Base-by-base conservation (phyloP, 2,113 vertebrate genomes). In the Ctenodactylus gundi region DNA sequence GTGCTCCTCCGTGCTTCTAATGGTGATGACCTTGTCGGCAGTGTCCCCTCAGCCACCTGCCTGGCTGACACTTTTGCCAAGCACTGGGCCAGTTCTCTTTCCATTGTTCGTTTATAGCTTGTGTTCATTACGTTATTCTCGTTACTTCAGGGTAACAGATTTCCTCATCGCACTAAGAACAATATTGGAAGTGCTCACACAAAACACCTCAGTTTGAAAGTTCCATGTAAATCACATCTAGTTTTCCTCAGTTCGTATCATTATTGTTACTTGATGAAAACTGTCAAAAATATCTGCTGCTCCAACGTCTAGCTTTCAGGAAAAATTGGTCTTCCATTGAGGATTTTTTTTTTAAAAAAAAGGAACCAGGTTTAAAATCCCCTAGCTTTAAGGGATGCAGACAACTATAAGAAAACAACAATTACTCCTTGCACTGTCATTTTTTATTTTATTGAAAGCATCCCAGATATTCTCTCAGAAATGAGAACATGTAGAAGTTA, bases 201-300 rank as follows among this genome's bases (percentile, higher is more conserved):
- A 87, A 96, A 95, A 90, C 60, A 95, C 84, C 60, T 57, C 13
- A 89, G 23, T 83, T 85, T 91, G 23, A 94, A 67, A 88, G 49
- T 78, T 85, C 46, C 39, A 80, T 55, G 36, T 60, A 93, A 91
- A 91, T 90, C 83, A 70, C 39, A 53, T 39, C 65, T 87, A 64
- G 68, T 55, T 27, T 53, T 75, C 64, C 17, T 80, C 46, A 67
- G 58, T 34, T 90, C 2, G 34, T 65, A 60, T 91, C 17, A 80
- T 84, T 94, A 88, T 91, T 62, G 34, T 91, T n/a, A n/a, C n/a
- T n/a, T n/a, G n/a, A 55, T 46, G 18, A 94, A 92, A 95, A 81
- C 87, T 95, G 41, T 76, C 70, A 95, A 90, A n/a, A 83, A 84
- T 80, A 53, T 92, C 92, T 55, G 41, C n/a, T 92, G 82, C 91